phyloP scores from a whole-genome alignment of 1,140 invertebrate genomes.

The Drosophila sucinea region DNA sequence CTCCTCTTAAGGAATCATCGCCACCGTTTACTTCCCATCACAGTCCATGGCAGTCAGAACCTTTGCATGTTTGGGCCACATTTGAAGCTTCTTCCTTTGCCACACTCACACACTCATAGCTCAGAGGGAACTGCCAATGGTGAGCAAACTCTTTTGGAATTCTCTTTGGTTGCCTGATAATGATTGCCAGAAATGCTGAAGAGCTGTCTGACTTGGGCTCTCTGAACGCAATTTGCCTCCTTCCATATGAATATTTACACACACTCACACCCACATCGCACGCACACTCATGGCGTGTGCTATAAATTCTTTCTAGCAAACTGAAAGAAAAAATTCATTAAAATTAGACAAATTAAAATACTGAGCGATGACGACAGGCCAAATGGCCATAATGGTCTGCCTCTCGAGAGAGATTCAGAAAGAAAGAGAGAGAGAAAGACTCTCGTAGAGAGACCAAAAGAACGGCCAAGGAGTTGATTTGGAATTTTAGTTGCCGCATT shows the following conservation, averaged over 20 bases:
- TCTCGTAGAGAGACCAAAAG: constrained; percentile 30
- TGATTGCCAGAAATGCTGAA: not conserved
- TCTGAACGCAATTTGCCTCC: not conserved
- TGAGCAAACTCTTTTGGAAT: constrained; percentile 38
- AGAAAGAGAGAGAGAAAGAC: constrained; percentile 32
- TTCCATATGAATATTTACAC: not conserved
- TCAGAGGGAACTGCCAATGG: not conserved
- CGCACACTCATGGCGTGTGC: not conserved
- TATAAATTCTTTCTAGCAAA: constrained; percentile 16
- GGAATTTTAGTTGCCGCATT: constrained; percentile 66
- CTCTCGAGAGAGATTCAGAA: constrained; percentile 4
- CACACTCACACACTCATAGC: constrained; percentile 25
- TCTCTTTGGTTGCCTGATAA: constrained; percentile 49
- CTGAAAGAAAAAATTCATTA: constrained; percentile 63
- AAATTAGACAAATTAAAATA: constrained; percentile 70
- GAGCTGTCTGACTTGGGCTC: not conserved
- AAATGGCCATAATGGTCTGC: constrained; percentile 53
- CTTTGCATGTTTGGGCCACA: constrained; percentile 47
- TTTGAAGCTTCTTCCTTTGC: constrained; percentile 30
- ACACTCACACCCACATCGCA: not conserved
- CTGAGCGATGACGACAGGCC: constrained; percentile 54
- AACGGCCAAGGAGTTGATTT: constrained; percentile 66
- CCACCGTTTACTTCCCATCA: too few relatives aligned
- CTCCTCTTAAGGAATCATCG: too few relatives aligned
- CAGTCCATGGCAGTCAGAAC: constrained; percentile 3